Base-by-base conservation (phyloP, 2,888 invertebrate genomes). In the Cerceris rybyensis region DNA sequence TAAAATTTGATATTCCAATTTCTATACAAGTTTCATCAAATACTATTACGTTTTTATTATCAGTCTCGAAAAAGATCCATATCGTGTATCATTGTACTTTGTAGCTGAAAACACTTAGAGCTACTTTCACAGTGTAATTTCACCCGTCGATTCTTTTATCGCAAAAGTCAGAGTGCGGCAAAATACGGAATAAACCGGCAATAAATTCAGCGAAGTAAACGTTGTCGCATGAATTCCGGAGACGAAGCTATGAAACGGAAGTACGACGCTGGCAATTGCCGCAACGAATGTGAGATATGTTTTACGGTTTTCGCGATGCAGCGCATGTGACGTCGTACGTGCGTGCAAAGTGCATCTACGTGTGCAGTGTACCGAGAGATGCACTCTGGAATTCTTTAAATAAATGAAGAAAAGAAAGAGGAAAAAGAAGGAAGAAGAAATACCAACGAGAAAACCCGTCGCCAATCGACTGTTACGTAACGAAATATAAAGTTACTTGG, bases 191-290 rank as follows among this genome's bases (percentile, higher is more conserved):
- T 39, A 28, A 59, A 50, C 11, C 16, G 16, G 16, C 43, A 46
- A 59, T 66, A 59, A 60, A 60, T 72, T 67, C 67, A 52, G 16
- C 54, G 67, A 28, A 66, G 52, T 43, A 66, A 71, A 59, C 71
- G 71, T 59, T 59, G 42, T 28, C 59, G 39, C 59, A 17, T 16
- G 54, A 55, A 42, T 54, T 17, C 43, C 54, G 43, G 67, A 67
- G 67, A 46, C 60, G 60, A 9, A n/a, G 60, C 60, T n/a, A 41
- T 67, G 67, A 72, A 72, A 72, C 54, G 67, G 43, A 49, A 49
- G 67, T 59, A 50, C 66, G 42, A 54, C 43, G 43, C 50, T 46
- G 14, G 67, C 67, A 70, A 49, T 65, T 70, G 64, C 49, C 16
- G 60, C 54, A 6, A 39, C 46, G 41, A 54, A 72, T 60, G 60